Evolutionary conservation across 2,797 vertebrate species (phyloP), one percentile per base, ranked within the genome.

Genomic region (Buphagus erythrorhynchus): DNA sequence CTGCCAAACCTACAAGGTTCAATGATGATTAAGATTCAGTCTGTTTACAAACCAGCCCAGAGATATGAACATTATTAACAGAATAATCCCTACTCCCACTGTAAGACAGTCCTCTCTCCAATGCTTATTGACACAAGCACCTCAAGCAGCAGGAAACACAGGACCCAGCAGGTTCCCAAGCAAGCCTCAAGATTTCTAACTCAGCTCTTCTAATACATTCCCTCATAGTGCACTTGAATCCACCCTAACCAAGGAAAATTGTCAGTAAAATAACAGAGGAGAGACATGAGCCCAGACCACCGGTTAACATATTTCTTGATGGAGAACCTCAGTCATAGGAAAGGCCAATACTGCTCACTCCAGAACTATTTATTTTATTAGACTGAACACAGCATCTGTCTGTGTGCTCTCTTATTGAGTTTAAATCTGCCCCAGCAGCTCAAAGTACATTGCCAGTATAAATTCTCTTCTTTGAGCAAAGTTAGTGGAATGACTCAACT

Each of bases 91-190:
- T 25, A 4, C 9, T 74, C 71, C 55, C 43, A 29, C 19, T 25
- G 0, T 12, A 69, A 68, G 22, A 63, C 18, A 67, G 19, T 13
- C 16, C 29, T 36, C 16, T 26, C 57, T 48, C 48, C 75, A 52
- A 10, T 28, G 31, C 4, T 0, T 14, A 10, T 2, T 26, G 48
- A 11, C 16, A 58, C 7, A 9, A 11, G 36, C 12, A 52, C 7
- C 22, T 63, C 45, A 33, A 33, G 68, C 40, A 80, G 58, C 16
- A 51, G 20, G 5, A 74, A 80, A 28, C 2, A 11, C 18, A 25
- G 29, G 22, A 68, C 40, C 29, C 74, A 51, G 24, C 29, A 65
- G 19, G 25, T 10, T 77, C 19, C 58, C 42, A 54, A 77, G 36
- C n/a, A 59, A 84, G 24, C 17, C 68, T 16, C 14, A 77, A 52